Base-by-base conservation (phyloP, 2,797 vertebrate genomes). In the Argya squamiceps region DNA sequence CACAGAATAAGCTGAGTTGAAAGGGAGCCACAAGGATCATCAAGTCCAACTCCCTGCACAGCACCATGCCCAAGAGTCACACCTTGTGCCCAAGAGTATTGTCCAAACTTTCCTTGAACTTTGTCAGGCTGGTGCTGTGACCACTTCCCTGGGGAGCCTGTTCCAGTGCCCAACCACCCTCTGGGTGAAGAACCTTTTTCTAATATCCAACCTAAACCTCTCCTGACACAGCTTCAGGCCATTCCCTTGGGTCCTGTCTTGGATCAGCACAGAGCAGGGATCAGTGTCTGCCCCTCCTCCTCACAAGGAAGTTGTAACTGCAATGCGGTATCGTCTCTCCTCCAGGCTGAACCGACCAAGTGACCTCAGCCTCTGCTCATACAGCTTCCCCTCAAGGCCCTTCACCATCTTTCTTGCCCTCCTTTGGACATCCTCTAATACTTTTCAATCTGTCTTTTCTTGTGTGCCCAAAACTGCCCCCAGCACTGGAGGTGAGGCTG, bases 341-440 rank as follows among this genome's bases (percentile, higher is more conserved):
- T 60, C 26, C 10, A 47, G 34, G 30, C 30, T 62, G 64, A 41
- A 12, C 23, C 17, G 46, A 53, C 13, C 39, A 30, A 53, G 11
- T 53, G 24, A 69, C 47, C 21, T 47, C 3, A 69, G 24, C 1
- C 0, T 0, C 6, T 62, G 7, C 24, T 30, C 41, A 10, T 0
- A 41, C 0, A 4, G 11, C 26, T 77, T 41, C 41, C 12, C 6
- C 41, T 86, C 24, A 34, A 69, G 34, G 34, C 26, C 30, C 4
- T 62, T 69, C 34, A 77, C 39, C 34, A 34, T 34, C 24, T 41
- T 69, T 62, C 14, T 39, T 62, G 3, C 17, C 8, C 14, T 62
- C 23, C 30, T 14, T 62, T 62, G 47, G 39, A 10, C 9, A 10
- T 8, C 52, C 11, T 58, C 20, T 41, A 29, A 34, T 8, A 39